Conservation (phyloP, 1,140 invertebrate genomes). For the Solenopsis fugax region DNA sequence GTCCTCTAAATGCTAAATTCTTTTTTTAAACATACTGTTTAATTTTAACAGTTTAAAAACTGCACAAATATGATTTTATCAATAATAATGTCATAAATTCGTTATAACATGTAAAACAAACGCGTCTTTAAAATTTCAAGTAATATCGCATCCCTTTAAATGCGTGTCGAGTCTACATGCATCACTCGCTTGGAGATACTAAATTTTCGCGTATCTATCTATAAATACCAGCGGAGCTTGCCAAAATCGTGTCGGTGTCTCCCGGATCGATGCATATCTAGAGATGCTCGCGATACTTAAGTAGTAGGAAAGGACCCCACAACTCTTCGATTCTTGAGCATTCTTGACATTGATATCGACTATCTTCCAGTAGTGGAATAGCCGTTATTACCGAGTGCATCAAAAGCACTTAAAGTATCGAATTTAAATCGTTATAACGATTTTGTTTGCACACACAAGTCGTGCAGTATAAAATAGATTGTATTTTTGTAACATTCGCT, state of each 20-base stretch:
- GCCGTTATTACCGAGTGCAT: background rate
- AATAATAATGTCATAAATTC: conserved; percentile 1
- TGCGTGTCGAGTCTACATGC: background rate
- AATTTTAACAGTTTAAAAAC: background rate
- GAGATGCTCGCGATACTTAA: conserved; percentile 24
- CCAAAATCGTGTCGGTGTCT: conserved; percentile 57
- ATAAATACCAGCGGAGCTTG: conserved; percentile 57
- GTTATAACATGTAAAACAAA: background rate
- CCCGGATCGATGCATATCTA: conserved; percentile 54
- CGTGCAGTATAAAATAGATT: background rate
- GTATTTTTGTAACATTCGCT: background rate
- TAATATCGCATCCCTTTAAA: background rate
- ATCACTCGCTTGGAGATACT: conserved; percentile 44
- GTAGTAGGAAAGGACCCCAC: conserved; percentile 2
- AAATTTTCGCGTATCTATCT: conserved; percentile 58
- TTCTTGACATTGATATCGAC: conserved; percentile 22
- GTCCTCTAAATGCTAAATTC: background rate
- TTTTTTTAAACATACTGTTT: background rate
- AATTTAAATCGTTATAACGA: background rate
- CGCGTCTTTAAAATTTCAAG: background rate
- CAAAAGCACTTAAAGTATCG: background rate
- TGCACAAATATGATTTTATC: background rate
- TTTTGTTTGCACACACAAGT: background rate
- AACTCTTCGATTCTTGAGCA: background rate
- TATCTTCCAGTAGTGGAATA: background rate